A percentile compares a stretch with the other conserved stretches of the same genome.
phyloP scores from a whole-genome alignment of 2,888 invertebrate species.

The Fragum sueziense region DNA sequence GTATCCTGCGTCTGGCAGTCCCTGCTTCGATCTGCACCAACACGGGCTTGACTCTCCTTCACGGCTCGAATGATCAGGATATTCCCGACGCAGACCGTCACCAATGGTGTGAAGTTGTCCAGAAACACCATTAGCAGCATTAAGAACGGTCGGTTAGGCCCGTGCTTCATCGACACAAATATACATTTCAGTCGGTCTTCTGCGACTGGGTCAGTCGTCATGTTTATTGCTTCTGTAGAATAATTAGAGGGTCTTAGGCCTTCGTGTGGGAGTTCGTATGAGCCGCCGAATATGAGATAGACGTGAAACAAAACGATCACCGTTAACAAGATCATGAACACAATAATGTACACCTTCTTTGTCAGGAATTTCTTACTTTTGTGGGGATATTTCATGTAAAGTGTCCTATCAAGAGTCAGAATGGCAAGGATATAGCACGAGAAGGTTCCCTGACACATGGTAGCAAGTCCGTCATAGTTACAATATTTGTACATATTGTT shows the following conservation, averaged over 20 bases:
- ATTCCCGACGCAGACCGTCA: not conserved
- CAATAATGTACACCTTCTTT: not conserved
- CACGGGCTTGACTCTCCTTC: not conserved
- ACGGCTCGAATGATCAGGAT: not conserved
- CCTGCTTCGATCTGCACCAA: not conserved
- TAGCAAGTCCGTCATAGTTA: not conserved
- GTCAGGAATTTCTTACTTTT: not conserved
- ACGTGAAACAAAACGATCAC: not conserved
- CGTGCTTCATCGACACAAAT: not conserved
- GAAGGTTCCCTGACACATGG: not conserved
- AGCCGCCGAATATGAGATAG: not conserved
- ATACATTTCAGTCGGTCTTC: not conserved
- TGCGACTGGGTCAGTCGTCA: not conserved
- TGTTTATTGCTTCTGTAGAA: not conserved
- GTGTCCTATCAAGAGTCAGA: not conserved
- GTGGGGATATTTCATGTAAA: not conserved
- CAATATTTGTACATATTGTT: conserved; percentile 1
- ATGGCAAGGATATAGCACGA: not conserved
- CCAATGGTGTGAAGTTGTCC: not conserved
- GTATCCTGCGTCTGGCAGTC: not conserved
- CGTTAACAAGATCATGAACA: not conserved
- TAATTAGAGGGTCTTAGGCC: not conserved
- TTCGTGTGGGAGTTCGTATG: not conserved
- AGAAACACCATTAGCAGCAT: not conserved
- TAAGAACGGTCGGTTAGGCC: not conserved